A percentile compares a stretch with the other conserved stretches of the same genome.
phyloP scores from a whole-genome alignment of 2,888 invertebrate species.

The Fissipunctia ypsillon region DNA sequence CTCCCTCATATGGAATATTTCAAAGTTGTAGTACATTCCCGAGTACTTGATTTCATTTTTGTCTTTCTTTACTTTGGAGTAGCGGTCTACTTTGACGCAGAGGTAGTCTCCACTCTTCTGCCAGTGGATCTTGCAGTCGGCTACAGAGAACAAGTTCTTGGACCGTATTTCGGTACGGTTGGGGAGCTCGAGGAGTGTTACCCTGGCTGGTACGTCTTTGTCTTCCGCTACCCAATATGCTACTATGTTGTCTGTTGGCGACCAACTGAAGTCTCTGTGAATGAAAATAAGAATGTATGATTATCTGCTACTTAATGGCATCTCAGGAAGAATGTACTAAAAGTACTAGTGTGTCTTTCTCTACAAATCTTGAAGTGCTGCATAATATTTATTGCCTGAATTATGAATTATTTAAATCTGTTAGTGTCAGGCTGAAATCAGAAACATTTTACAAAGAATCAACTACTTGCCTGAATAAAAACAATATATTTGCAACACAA shows the following conservation, averaged over 20 bases:
- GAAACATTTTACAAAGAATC: too few relatives aligned
- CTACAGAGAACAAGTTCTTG: slow-evolving; percentile 99
- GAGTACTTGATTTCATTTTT: slow-evolving; percentile 98
- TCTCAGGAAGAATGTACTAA: too few relatives aligned
- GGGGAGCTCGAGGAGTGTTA: slow-evolving; percentile 97
- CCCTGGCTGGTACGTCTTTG: slow-evolving; percentile 98
- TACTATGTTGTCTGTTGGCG: slow-evolving; percentile 98
- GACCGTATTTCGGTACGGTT: slow-evolving; percentile 96
- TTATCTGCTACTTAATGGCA: too few relatives aligned
- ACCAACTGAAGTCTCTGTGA: slow-evolving; percentile 98
- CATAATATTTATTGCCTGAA: neutral
- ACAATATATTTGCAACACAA: neutral
- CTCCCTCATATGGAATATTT: slow-evolving; percentile 99
- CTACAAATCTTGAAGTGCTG: too few relatives aligned
- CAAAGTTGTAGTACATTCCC: slow-evolving; percentile 99
- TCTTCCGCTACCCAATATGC: slow-evolving; percentile 99
- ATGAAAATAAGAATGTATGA: neutral
- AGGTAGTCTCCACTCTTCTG: slow-evolving; percentile 99
- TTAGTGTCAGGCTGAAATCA: too few relatives aligned
- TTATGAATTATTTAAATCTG: too few relatives aligned
- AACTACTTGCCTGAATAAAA: too few relatives aligned
- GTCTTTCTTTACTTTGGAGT: slow-evolving; percentile 97
- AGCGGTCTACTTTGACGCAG: slow-evolving; percentile 96
- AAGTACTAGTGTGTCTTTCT: too few relatives aligned
- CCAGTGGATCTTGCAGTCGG: slow-evolving; percentile 99